Evolutionary conservation across 2,888 invertebrate species (phyloP).

Genomic region (Xanthorhoe spadicearia): DNA sequence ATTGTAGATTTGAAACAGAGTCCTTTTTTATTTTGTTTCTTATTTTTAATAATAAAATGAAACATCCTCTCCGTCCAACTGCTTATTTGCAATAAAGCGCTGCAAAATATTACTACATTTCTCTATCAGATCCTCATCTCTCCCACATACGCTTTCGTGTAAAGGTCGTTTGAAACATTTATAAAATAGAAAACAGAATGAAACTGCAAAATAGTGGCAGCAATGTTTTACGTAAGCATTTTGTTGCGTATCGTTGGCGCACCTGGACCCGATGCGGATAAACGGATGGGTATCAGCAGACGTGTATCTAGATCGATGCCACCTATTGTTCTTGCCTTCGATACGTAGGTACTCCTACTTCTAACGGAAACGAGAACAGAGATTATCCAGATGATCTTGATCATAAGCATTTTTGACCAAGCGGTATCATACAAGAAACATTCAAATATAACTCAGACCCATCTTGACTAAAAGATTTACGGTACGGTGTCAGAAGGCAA

Average conservation of each 20-base stretch:
- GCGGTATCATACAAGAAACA: neutral
- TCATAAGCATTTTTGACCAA: neutral
- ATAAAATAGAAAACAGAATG: constrained; percentile 18
- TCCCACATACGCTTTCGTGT: neutral
- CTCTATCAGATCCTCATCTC: neutral
- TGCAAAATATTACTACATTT: constrained; percentile 5
- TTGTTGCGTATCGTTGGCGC: constrained; percentile 37
- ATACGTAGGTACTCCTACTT: neutral
- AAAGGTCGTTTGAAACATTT: constrained; percentile 14
- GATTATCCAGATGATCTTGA: neutral
- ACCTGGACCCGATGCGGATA: constrained; percentile 51
- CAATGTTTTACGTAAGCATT: constrained; percentile 24
- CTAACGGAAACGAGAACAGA: neutral
- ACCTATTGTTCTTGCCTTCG: constrained; percentile 4
- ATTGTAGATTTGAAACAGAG: no score
- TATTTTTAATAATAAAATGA: no score
- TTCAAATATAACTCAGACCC: no score
- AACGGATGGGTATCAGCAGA: constrained; percentile 22
- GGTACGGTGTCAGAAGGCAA: no score
- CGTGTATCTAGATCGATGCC: constrained; percentile 19
- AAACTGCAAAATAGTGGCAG: constrained; percentile 16
- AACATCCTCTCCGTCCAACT: no score
- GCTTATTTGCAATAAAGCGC: neutral
- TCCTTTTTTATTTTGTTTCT: no score
- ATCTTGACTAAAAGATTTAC: no score